Percentiles rank a stretch among this genome's conserved stretches.
phyloP scores from a whole-genome alignment of 1,140 invertebrate genomes.

The Medauroidea extradentata region DNA sequence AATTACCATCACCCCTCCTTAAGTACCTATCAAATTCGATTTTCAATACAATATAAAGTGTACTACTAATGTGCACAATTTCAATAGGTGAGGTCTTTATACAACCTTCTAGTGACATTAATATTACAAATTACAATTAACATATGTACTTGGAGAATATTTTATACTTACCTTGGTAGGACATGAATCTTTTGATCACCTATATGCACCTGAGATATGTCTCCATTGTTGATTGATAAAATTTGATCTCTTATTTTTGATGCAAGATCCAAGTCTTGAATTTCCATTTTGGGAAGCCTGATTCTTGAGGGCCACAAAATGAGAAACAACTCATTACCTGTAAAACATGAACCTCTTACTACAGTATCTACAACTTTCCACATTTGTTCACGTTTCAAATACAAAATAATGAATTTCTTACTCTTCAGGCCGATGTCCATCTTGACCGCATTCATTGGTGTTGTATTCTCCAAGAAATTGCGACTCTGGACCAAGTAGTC shows the following conservation, averaged over 20 bases:
- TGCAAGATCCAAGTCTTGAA: not conserved
- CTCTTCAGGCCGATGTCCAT: constrained; percentile 35
- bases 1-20: too few relatives aligned
- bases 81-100: too few relatives aligned
- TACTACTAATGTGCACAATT: too few relatives aligned
- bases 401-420: constrained; percentile 23
- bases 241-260: not conserved
- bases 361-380: too few relatives aligned
- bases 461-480: constrained; percentile 39
- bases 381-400: too few relatives aligned
- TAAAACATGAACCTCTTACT: not conserved
- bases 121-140: too few relatives aligned
- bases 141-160: not conserved
- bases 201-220: too few relatives aligned
- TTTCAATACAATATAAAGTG: too few relatives aligned
- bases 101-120: too few relatives aligned
- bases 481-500: constrained; percentile 44
- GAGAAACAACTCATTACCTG: not conserved
- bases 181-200: constrained; percentile 16
- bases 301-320: not conserved
- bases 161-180: constrained; percentile 33
- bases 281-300: not conserved
- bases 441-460: constrained; percentile 40
- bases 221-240: too few relatives aligned
- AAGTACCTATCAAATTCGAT: too few relatives aligned